Percentiles rank a stretch among this genome's conserved stretches.
phyloP scores from a whole-genome alignment of 2,888 invertebrate species.

The Deroplatys truncata region DNA sequence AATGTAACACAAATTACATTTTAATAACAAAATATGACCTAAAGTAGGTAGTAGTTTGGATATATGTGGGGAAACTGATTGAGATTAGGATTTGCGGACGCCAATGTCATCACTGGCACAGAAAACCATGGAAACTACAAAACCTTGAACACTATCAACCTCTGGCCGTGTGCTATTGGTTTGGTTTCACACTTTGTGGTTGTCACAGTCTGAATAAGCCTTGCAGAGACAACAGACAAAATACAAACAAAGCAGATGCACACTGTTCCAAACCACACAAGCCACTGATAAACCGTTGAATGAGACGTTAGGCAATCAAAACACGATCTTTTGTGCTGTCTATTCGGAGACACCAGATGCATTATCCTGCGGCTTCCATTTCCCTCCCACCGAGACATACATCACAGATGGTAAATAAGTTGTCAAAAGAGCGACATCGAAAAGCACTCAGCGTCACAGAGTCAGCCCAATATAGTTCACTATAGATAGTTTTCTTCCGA shows the following conservation, averaged over 20 bases:
- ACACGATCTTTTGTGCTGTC: not conserved
- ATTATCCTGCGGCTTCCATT: not conserved
- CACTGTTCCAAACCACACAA: not conserved
- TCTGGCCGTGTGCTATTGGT: no score
- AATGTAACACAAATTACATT: no score
- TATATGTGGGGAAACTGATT: no score
- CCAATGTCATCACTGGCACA: no score
- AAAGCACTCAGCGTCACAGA: conserved; percentile 9
- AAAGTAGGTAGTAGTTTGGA: no score
- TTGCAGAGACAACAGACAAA: not conserved
- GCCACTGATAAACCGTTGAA: not conserved
- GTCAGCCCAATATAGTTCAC: not conserved
- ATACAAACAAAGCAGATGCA: not conserved
- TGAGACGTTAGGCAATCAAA: not conserved
- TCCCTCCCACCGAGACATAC: conserved; percentile 7
- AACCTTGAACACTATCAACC: no score
- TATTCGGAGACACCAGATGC: not conserved
- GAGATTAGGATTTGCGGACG: no score
- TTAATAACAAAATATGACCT: no score
- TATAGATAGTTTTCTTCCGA: not conserved
- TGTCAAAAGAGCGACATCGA: conserved; percentile 14
- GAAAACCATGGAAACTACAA: no score
- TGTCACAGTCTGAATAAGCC: no score
- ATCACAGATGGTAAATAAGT: conserved; percentile 15
- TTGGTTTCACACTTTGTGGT: no score